phyloP scores from a whole-genome alignment of 2,797 vertebrate species.

The Gymnoscopelus braueri region DNA sequence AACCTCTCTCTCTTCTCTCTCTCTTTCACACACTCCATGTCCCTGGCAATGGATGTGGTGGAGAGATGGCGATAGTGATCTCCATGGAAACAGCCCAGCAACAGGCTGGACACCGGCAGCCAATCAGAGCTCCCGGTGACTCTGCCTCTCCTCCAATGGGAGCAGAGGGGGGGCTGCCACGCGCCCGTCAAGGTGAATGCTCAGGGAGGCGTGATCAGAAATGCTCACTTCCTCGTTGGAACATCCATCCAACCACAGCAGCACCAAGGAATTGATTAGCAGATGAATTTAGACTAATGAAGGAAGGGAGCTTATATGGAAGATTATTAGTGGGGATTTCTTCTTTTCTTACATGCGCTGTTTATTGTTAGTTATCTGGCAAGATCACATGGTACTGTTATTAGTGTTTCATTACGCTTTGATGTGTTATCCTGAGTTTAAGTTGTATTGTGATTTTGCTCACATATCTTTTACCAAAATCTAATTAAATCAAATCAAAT shows the following conservation, averaged over 20 bases:
- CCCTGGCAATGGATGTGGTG: slow-evolving; percentile 21
- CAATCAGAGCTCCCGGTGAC: slow-evolving; percentile 59
- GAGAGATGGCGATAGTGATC: slow-evolving; percentile 63
- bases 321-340: too few relatives aligned
- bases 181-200: slow-evolving; percentile 65
- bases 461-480: too few relatives aligned
- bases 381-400: too few relatives aligned
- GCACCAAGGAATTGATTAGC: too few relatives aligned
- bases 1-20: not conserved
- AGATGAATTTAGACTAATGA: too few relatives aligned
- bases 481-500: too few relatives aligned
- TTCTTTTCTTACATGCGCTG: too few relatives aligned
- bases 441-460: too few relatives aligned
- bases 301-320: too few relatives aligned
- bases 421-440: too few relatives aligned
- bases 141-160: slow-evolving; percentile 64
- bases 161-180: slow-evolving; percentile 22
- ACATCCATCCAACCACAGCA: not conserved
- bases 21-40: slow-evolving; percentile 4
- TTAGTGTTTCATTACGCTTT: too few relatives aligned
- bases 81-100: slow-evolving; percentile 83
- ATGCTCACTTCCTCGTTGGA: slow-evolving; percentile 61
- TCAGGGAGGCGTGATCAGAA: slow-evolving; percentile 44
- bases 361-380: too few relatives aligned
- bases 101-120: slow-evolving; percentile 68